Evolutionary conservation across 2,797 vertebrate genomes (phyloP).

Genomic region (Enteromius thamalakanensis): DNA sequence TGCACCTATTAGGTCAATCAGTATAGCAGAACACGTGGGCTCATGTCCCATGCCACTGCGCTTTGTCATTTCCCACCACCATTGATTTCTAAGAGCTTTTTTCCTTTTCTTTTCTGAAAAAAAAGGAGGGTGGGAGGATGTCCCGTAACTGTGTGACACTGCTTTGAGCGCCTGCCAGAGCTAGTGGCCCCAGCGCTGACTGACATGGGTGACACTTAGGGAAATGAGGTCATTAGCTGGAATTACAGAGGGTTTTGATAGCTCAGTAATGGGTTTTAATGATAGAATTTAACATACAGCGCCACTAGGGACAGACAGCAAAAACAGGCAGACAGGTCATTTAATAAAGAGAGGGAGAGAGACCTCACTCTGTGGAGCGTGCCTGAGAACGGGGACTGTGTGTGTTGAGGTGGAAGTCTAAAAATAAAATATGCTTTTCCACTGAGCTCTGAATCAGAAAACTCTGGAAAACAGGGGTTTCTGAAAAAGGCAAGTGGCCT

Average conservation of each 20-base stretch:
- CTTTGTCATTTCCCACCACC: conserved; percentile 75
- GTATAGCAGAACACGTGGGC: conserved; percentile 77
- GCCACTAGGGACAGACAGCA: conserved; percentile 83
- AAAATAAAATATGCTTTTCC: conserved; percentile 64
- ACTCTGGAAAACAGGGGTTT: conserved; percentile 31
- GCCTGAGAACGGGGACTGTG: conserved; percentile 34
- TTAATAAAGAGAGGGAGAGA: conserved; percentile 69
- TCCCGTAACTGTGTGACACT: conserved; percentile 58
- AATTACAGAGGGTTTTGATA: conserved; percentile 83
- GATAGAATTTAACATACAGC: conserved; percentile 88
- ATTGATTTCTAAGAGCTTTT: conserved; percentile 69
- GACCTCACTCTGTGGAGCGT: conserved; percentile 47
- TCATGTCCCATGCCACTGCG: conserved; percentile 55
- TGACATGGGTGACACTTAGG: conserved; percentile 85
- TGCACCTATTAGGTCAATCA: conserved; percentile 86
- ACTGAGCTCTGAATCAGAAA: conserved; percentile 61
- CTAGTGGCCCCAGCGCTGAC: conserved; percentile 68
- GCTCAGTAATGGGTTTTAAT: conserved; percentile 95
- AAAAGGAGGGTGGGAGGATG: conserved; percentile 38
- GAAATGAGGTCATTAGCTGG: conserved; percentile 95
- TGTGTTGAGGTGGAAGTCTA: conserved; percentile 44
- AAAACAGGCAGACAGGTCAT: conserved; percentile 85
- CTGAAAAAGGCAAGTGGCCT: conserved; percentile 30
- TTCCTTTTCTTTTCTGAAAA: conserved; percentile 29
- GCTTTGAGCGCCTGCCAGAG: conserved; percentile 57